Evolutionary conservation across 2,113 vertebrate species (phyloP).

Genomic region (sheep (Ovis aries)): ARS-UI_Ramb_v3.0 NC_056073.1:36822501-36823000

Average conservation of each 20-base stretch:
- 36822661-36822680: slow-evolving; percentile 41
- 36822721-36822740: neutral
- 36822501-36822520: neutral
- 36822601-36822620: slow-evolving; percentile 36
- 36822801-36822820: neutral
- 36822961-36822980: neutral
- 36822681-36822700: slow-evolving; percentile 48
- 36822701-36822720: slow-evolving; percentile 37
- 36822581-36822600: slow-evolving; percentile 52
- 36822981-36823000: neutral
- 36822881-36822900: neutral
- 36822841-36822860: neutral
- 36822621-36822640: slow-evolving; percentile 55
- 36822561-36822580: slow-evolving; percentile 50
- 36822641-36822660: slow-evolving; percentile 66
- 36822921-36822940: neutral
- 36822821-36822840: neutral
- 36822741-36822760: neutral
- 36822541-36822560: neutral
- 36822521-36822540: neutral
- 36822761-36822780: neutral
- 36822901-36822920: neutral
- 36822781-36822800: neutral
- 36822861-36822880: neutral
- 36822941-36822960: neutral